Base-by-base conservation (phyloP, 2,797 vertebrate species). In the Lacerta viridis region DNA sequence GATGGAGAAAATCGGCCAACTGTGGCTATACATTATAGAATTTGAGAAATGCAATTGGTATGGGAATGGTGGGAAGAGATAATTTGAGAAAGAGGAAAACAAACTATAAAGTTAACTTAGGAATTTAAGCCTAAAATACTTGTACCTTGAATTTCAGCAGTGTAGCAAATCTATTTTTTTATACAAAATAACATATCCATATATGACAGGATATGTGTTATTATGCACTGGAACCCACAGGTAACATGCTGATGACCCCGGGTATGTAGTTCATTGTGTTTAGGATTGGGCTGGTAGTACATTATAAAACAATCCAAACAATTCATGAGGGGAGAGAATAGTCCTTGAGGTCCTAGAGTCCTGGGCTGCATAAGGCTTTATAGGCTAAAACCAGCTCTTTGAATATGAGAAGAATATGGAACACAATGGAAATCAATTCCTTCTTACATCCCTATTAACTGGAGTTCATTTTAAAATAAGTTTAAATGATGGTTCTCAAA, bases 1-100 rank as follows among this genome's bases (percentile, higher is more conserved):
- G 78, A 89, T 89, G 71, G 69, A 81, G 59, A 80, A 85, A 85
- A 69, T 80, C 41, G 15, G 88, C 83, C 87, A 84, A 79, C 75
- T 84, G 29, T 88, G 66, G 25, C n/a, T 80, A 64, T 89, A 85
- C 17, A 66, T 85, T 75, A 80, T 20, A 80, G 83, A 85, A 68
- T 75, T 46, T 80, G 88, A 85, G 25, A 64, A 85, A 89, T n/a
- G 29, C 55, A 80, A 46, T 89, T 89, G n/a, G 39, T 41, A 75
- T 11, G 71, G 39, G 83, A 89, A 85, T 3, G 39, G 71, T 66
- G 36, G 50, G 39, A 43, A 39, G 27, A 84, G 87, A 69, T 79
- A 11, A 72, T 27, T 80, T 10, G 55, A 61, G 20, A 59, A n/a
- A 18, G 5, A 18, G 50, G n/a, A 71, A 80, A 72, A 55, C 20